Conservation (phyloP, 2,113 vertebrate species). For the Myotis davidii region DNA sequence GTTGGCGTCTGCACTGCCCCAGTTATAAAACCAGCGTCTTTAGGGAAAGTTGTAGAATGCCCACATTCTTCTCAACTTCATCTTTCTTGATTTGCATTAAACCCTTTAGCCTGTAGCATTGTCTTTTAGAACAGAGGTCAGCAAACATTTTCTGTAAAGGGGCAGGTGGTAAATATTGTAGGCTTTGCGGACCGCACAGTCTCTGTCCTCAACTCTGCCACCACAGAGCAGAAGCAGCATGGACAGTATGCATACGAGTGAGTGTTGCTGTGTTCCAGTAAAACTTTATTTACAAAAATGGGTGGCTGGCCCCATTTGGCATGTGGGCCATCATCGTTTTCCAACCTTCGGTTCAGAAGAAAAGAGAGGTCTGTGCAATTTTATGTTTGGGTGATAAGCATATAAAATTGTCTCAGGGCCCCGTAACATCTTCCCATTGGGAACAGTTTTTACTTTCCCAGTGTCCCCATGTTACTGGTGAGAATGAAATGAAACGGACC, state of each 20-base stretch:
- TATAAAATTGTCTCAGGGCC: background rate
- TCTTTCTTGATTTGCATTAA: background rate
- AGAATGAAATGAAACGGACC: background rate
- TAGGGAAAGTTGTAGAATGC: background rate
- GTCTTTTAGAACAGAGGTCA: background rate
- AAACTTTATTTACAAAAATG: slow-evolving; percentile 25
- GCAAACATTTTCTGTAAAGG: background rate
- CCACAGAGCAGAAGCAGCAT: background rate
- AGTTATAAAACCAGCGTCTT: background rate
- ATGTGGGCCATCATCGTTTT: background rate
- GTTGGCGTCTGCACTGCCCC: background rate
- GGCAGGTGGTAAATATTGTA: background rate
- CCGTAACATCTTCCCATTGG: background rate
- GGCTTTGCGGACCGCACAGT: accelerated
- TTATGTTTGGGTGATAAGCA: background rate
- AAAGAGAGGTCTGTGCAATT: background rate
- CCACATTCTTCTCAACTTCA: background rate
- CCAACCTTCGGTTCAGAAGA: background rate
- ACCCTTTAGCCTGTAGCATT: background rate
- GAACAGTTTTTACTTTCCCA: slow-evolving; percentile 24
- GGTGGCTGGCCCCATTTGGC: background rate
- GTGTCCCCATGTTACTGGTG: background rate
- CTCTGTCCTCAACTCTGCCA: background rate
- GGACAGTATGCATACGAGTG: too few relatives aligned
- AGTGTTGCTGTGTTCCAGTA: background rate